A percentile compares a stretch with the other conserved stretches of the same genome.
Evolutionary conservation across 2,113 vertebrate genomes (phyloP).

Genomic region (Hippocampus guttulatus): DNA sequence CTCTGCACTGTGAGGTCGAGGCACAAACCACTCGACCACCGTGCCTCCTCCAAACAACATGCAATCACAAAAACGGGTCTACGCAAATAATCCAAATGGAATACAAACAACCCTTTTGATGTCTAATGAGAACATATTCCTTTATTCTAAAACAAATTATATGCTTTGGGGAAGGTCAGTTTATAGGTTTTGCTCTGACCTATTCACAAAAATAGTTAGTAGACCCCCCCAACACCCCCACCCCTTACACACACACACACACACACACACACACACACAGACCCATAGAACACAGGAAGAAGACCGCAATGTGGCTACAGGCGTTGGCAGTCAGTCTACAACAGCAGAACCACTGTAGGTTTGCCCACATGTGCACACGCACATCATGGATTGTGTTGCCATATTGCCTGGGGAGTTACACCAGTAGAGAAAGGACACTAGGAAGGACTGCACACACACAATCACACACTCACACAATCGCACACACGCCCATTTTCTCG

Average conservation of each 20-base stretch:
- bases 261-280: conserved; percentile 4
- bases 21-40: background rate
- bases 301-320: conserved; percentile 33
- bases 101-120: background rate
- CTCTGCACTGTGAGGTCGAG: too few species aligned
- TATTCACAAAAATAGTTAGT: background rate
- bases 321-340: conserved; percentile 36
- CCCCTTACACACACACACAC: too few species aligned
- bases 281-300: conserved; percentile 25
- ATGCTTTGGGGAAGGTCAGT: background rate
- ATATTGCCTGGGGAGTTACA: conserved; percentile 46
- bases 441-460: conserved; percentile 68
- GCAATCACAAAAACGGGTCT: background rate
- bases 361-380: conserved; percentile 20
- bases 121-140: background rate
- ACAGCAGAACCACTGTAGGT: conserved; percentile 29
- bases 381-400: conserved; percentile 39
- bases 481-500: conserved; percentile 15
- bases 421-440: conserved; percentile 71
- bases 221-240: background rate
- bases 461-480: background rate
- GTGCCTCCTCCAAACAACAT: background rate
- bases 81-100: background rate
- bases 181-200: background rate
- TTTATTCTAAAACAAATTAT: background rate